Evolutionary conservation across 2,888 invertebrate genomes (phyloP), one percentile per base, ranked within the genome.

Genomic region (Exocentrus adspersus): DNA sequence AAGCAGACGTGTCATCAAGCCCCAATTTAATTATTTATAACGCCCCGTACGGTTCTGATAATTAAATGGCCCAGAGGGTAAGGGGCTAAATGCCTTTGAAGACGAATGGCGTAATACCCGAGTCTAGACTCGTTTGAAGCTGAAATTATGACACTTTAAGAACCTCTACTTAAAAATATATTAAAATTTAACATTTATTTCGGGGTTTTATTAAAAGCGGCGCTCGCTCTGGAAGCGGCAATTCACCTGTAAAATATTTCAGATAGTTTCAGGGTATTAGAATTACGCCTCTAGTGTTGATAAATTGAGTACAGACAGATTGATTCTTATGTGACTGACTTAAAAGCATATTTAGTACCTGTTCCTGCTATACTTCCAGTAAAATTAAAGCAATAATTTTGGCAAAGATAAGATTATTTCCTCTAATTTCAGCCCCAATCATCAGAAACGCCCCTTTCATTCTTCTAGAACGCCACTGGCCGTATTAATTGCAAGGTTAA

Each of bases 1-100:
- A n/a, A 69, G 68, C 69, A 64, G 68, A 72, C 70, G 62, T 72
- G 73, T 73, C 76, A 75, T 78, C 74, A 75, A 73, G 70, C 68
- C 64, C 72, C 75, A 76, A 77, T 76, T 77, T 74, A 74, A 78
- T 78, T 75, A 78, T 69, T 45, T 56, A 66, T 70, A 37, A 67
- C 65, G 58, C 68, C 74, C 73, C 69, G 69, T 68, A 71, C 71
- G 71, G 72, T 70, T n/a, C 68, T 64, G 65, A 74, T 75, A 77
- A 76, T 78, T 75, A 77, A 76, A 75, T 71, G 74, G 60, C 65
- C 69, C 24, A 7, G 24, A 66, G 66, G 53, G 70, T 67, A 65
- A 71, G 64, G 60, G 65, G 64, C 64, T 65, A 66, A 68, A 72
- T 67, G 65, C 65, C 67, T 65, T 68, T 71, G 62, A 67, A 70